phyloP scores from a whole-genome alignment of 2,888 invertebrate species.

The Steromphala cineraria region DNA sequence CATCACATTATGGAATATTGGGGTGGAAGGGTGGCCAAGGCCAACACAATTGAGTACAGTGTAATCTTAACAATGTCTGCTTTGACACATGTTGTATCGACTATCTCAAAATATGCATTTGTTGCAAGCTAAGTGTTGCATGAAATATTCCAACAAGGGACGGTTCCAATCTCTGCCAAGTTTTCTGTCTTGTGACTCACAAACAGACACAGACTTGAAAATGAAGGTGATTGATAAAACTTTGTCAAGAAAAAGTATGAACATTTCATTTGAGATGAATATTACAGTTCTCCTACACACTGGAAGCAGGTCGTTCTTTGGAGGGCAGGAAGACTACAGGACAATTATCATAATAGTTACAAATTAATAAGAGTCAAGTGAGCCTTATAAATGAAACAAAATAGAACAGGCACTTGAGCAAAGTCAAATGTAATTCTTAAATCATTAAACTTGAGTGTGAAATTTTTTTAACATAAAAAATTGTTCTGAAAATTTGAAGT shows the following conservation, averaged over 20 bases:
- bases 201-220: background rate
- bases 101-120: conserved; percentile 21
- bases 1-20: background rate
- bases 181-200: background rate
- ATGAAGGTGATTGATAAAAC: background rate
- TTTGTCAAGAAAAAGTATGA: background rate
- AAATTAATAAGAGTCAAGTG: too few relatives aligned
- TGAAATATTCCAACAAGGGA: background rate
- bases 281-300: too few relatives aligned
- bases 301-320: too few relatives aligned
- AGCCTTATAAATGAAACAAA: too few relatives aligned
- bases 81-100: conserved; percentile 1
- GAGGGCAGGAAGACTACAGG: too few relatives aligned
- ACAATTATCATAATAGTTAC: too few relatives aligned
- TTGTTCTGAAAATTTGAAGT: too few relatives aligned
- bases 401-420: too few relatives aligned
- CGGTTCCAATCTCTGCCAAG: background rate
- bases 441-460: too few relatives aligned
- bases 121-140: conserved; percentile 18
- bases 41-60: conserved; percentile 3
- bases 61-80: background rate
- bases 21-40: conserved; percentile 6
- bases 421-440: too few relatives aligned
- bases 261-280: background rate
- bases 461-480: too few relatives aligned